Evolutionary conservation across 1,140 invertebrate species (phyloP).

Genomic region (Araneus ventricosus): DNA sequence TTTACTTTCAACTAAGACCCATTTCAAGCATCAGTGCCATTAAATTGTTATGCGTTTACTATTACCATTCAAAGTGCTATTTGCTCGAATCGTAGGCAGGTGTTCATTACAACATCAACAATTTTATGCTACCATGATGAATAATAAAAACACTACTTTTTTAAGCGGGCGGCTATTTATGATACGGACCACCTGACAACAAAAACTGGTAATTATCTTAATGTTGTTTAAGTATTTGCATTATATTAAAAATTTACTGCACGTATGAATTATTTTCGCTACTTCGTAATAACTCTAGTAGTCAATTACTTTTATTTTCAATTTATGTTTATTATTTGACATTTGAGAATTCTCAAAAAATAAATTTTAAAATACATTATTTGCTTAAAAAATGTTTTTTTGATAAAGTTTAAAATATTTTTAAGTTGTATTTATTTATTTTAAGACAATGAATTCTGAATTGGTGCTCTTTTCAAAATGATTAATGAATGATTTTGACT

Average conservation of each 20-base stretch:
- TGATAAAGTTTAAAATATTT: neutral
- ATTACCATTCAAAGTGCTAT: neutral
- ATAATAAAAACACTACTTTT: neutral
- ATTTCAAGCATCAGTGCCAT: neutral
- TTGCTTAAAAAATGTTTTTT: neutral
- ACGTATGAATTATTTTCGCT: no score
- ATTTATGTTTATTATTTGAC: no score
- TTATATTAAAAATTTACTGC: neutral
- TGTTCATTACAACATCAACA: neutral
- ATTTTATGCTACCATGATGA: neutral
- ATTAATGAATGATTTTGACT: no score
- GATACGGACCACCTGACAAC: neutral
- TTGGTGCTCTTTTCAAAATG: no score
- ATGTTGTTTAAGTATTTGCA: neutral
- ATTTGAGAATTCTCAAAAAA: neutral
- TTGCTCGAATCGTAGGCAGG: neutral
- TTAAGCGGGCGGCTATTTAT: neutral
- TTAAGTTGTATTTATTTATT: no score
- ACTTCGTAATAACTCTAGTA: no score
- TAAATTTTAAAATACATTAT: neutral
- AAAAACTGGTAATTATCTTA: neutral
- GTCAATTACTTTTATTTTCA: no score
- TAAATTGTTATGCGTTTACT: neutral
- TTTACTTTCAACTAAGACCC: neutral
- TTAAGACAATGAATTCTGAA: no score